Conservation (phyloP, 2,113 vertebrate species). For the Pangasianodon hypophthalmus region DNA sequence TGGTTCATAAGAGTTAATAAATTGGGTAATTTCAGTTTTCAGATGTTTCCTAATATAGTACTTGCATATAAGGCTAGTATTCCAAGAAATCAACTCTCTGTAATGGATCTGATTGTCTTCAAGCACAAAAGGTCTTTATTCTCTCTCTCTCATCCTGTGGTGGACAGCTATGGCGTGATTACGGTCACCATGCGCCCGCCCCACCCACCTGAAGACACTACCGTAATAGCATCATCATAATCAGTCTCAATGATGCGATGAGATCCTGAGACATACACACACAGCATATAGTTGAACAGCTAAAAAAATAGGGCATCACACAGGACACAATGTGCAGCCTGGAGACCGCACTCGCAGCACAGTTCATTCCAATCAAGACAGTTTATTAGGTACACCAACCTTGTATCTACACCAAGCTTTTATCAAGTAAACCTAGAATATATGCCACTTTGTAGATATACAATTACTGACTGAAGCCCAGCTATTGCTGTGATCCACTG, state of each 20-base stretch:
- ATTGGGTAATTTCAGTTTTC: background rate
- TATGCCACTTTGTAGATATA: background rate
- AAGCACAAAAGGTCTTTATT: background rate
- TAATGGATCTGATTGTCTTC: background rate
- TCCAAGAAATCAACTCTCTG: background rate
- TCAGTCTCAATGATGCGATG: slow-evolving; percentile 99
- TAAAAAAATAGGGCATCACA: slow-evolving; percentile 9
- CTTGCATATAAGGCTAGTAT: background rate
- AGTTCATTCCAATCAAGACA: background rate
- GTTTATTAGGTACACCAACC: background rate
- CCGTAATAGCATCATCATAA: slow-evolving; percentile 98
- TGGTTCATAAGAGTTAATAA: background rate
- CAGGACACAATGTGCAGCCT: background rate
- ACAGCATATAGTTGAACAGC: slow-evolving; percentile 55
- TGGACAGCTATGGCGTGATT: slow-evolving; percentile 65
- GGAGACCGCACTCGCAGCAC: background rate
- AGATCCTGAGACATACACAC: slow-evolving; percentile 82
- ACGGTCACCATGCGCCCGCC: slow-evolving; percentile 78
- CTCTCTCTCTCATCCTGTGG: slow-evolving; percentile 68
- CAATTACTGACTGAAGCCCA: background rate
- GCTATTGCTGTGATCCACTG: background rate
- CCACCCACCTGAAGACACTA: slow-evolving; percentile 95
- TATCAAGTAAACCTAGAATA: background rate
- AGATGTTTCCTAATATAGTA: background rate
- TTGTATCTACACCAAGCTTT: background rate